phyloP scores from a whole-genome alignment of 2,113 vertebrate genomes.

The Regulus satrapa region DNA sequence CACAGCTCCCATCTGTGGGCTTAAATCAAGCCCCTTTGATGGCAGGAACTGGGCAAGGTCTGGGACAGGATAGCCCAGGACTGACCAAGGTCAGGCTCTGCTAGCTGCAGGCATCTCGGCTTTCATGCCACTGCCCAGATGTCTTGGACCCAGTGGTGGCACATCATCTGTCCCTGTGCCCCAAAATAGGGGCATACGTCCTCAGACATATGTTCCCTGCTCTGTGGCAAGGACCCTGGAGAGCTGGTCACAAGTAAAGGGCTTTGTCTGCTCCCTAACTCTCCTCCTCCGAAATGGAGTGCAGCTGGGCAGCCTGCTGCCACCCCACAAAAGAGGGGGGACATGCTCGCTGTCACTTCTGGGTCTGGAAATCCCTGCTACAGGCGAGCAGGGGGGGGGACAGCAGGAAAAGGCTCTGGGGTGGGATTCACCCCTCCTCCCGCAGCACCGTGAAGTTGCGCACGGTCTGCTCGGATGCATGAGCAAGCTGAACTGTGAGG shows the following conservation, averaged over 20 bases:
- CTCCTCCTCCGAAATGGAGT: not conserved
- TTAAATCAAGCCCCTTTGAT: not conserved
- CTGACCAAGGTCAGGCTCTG: not conserved
- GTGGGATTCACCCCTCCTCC: not conserved
- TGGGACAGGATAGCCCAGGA: not conserved
- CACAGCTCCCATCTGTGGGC: not conserved
- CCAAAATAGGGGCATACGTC: not conserved
- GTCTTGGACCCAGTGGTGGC: not conserved
- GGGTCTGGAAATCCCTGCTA: not conserved
- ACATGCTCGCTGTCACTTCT: accelerated
- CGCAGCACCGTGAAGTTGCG: accelerated
- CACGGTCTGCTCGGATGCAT: not conserved
- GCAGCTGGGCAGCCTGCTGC: not conserved
- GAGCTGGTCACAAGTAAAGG: not conserved
- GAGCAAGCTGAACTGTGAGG: slow-evolving; percentile 20
- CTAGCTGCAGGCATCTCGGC: not conserved
- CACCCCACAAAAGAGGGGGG: not conserved
- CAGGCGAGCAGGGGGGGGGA: not conserved
- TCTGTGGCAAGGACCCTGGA: not conserved
- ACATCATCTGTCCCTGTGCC: not conserved
- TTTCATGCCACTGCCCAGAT: not conserved
- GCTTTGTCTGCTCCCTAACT: not conserved
- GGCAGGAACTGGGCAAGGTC: not conserved
- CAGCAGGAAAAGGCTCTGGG: not conserved
- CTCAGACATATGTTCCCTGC: not conserved